Evolutionary conservation across 2,797 vertebrate species (phyloP).

Genomic region (Ibycter americanus): DNA sequence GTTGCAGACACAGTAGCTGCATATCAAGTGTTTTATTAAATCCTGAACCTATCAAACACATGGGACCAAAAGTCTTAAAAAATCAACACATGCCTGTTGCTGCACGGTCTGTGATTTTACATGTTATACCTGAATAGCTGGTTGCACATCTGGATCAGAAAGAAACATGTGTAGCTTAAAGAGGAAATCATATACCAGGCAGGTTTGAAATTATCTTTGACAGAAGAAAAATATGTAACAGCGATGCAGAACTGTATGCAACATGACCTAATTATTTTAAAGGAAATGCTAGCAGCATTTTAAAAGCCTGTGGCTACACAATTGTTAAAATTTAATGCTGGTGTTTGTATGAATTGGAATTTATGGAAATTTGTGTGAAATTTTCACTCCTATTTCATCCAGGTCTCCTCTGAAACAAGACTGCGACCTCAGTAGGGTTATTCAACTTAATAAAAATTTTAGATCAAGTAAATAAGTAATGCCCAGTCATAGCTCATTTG

Average conservation of each 20-base stretch:
- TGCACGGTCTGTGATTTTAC: constrained; percentile 10
- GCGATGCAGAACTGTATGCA: not conserved
- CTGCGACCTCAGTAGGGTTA: constrained; percentile 9
- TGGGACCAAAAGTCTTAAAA: not conserved
- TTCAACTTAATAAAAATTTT: constrained; percentile 53
- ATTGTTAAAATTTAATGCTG: constrained; percentile 61
- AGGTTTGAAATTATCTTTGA: constrained; percentile 17
- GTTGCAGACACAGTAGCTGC: not conserved
- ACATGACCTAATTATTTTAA: constrained; percentile 69
- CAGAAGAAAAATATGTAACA: constrained; percentile 12
- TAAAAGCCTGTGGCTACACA: constrained; percentile 35
- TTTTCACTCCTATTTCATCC: constrained; percentile 30
- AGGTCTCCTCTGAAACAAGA: constrained; percentile 1
- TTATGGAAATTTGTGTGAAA: constrained; percentile 44
- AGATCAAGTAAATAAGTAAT: constrained; percentile 69
- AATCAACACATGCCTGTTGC: not conserved
- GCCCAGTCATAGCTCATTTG: constrained; percentile 46
- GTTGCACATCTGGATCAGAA: not conserved
- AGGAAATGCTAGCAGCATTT: constrained; percentile 45
- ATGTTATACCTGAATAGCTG: not conserved
- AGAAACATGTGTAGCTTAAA: not conserved
- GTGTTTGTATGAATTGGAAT: constrained; percentile 38
- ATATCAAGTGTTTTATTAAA: not conserved
- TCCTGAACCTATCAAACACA: not conserved
- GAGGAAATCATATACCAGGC: not conserved